A percentile compares a stretch with the other conserved stretches of the same genome.
phyloP scores from a whole-genome alignment of 2,888 invertebrate species.

The Pollenia labialis region DNA sequence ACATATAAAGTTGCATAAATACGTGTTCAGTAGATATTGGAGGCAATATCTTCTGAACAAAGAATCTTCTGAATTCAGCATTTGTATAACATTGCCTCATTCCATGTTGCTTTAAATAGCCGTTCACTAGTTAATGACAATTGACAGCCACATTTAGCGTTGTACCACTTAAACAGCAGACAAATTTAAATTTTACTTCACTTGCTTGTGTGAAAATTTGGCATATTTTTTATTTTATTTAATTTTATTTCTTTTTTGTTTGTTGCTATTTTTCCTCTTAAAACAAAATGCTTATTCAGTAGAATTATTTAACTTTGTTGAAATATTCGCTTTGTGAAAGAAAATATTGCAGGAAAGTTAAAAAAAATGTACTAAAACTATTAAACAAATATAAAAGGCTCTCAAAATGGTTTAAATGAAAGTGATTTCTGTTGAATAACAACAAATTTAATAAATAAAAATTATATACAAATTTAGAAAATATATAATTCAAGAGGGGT shows the following conservation, averaged over 20 bases:
- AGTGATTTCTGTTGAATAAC: constrained; percentile 4
- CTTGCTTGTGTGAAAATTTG: not conserved
- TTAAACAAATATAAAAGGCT: not conserved
- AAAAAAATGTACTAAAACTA: not conserved
- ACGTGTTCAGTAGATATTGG: too few species aligned
- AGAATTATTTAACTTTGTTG: constrained; percentile 9
- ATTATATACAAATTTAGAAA: not conserved
- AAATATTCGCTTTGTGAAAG: constrained; percentile 9
- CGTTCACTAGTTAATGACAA: not conserved
- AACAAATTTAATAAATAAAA: not conserved
- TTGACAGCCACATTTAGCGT: not conserved
- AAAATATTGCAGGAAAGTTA: not conserved
- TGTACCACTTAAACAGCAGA: constrained; percentile 13
- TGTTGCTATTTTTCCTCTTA: not conserved
- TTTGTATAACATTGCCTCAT: too few species aligned
- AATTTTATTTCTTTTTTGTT: not conserved
- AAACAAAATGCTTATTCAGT: not conserved
- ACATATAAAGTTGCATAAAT: too few species aligned
- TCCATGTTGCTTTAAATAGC: too few species aligned
- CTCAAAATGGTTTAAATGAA: not conserved
- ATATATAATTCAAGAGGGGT: too few species aligned
- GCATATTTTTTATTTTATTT: not conserved
- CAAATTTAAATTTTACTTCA: not conserved
- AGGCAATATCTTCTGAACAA: too few species aligned
- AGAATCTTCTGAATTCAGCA: too few species aligned